A percentile compares a stretch with the other conserved stretches of the same genome.
These are phyloP conservation scores for cattle (Bos taurus) DNA, from an alignment of 2,113 vertebrate genomes.

Conservation along the genomic window ARS-UCD2.0 NC_037328.1:22565001-22565500, in stretches of 20 bases:
- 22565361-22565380: background rate
- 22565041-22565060: background rate
- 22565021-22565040: background rate
- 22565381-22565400: background rate
- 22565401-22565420: background rate
- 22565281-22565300: background rate
- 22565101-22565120: background rate
- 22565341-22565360: background rate
- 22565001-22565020: background rate
- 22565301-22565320: background rate
- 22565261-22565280: background rate
- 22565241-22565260: background rate
- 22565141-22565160: background rate
- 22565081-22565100: background rate
- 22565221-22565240: background rate
- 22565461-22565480: background rate
- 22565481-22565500: background rate
- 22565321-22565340: background rate
- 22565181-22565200: background rate
- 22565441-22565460: background rate
- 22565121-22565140: background rate
- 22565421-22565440: background rate
- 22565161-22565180: background rate
- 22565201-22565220: background rate
- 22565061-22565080: background rate